A percentile compares a stretch with the other conserved stretches of the same genome.
Conservation (phyloP, 2,797 vertebrate species). For the Sitta carolinensis region DNA sequence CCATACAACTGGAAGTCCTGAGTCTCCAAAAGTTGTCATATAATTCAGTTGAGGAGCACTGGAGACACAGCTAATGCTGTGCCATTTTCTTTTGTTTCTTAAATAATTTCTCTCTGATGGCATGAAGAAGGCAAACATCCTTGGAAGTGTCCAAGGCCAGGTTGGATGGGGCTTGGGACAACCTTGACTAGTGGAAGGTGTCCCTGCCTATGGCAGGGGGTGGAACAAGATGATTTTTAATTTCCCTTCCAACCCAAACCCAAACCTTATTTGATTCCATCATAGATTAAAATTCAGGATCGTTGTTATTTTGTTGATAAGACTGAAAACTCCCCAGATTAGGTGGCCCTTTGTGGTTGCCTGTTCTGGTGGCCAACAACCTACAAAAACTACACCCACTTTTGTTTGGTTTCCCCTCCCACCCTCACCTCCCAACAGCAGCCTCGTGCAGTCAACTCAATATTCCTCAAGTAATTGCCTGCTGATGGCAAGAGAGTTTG, state of each 20-base stretch:
- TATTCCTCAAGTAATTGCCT: background rate
- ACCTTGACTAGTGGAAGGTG: fast-evolving
- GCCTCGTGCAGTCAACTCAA: fast-evolving
- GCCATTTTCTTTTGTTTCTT: background rate
- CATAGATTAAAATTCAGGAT: background rate
- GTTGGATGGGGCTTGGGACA: fast-evolving
- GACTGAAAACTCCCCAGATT: background rate
- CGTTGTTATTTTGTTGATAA: background rate
- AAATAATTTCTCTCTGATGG: background rate
- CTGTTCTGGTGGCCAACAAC: background rate
- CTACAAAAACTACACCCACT: background rate
- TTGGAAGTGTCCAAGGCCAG: background rate
- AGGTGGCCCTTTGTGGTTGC: background rate
- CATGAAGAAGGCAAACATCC: background rate
- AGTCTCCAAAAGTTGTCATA: background rate
- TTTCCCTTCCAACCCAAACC: background rate
- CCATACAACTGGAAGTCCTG: background rate
- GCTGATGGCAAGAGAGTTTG: background rate
- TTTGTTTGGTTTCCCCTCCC: background rate
- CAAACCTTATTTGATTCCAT: background rate
- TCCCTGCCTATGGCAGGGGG: background rate
- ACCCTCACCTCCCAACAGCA: background rate
- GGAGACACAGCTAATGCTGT: background rate
- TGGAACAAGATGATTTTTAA: fast-evolving
- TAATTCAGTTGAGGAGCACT: fast-evolving